Conservation (phyloP, 2,113 vertebrate species). For the Chlorocebus sabaeus region DNA sequence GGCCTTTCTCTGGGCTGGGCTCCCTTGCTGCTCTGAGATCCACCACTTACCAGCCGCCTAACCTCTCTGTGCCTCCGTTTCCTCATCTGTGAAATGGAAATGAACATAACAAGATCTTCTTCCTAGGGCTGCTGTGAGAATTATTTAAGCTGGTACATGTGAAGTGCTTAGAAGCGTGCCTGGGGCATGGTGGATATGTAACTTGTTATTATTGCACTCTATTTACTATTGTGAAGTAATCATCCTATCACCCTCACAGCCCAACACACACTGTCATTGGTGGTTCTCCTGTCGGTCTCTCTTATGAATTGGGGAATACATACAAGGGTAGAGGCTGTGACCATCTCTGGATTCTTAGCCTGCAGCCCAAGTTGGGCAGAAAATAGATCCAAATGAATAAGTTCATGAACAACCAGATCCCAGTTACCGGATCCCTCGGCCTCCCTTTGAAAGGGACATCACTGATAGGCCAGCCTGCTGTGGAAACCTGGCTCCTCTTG, state of each 20-base stretch:
- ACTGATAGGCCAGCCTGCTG: background rate
- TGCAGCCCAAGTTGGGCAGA: background rate
- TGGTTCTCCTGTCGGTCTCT: background rate
- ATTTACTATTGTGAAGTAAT: rapidly evolving
- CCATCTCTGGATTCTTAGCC: background rate
- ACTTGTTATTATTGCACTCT: background rate
- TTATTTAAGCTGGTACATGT: rapidly evolving
- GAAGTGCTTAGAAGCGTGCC: background rate
- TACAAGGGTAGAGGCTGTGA: background rate
- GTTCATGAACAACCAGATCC: no score
- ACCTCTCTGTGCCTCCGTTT: background rate
- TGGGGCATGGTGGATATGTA: rapidly evolving
- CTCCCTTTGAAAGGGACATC: background rate
- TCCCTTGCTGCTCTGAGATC: background rate
- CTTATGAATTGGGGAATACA: background rate
- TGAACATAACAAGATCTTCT: background rate
- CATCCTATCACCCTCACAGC: no score
- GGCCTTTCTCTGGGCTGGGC: background rate
- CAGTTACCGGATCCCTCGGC: background rate
- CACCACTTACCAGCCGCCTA: background rate
- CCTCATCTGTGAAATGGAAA: background rate
- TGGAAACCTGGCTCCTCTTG: background rate
- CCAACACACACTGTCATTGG: background rate
- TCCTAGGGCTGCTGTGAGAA: background rate
- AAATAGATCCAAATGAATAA: background rate